Percentiles rank a stretch among this genome's conserved stretches.
Conservation (phyloP, 1,140 invertebrate species). For the Zaprionus nigranus region DNA sequence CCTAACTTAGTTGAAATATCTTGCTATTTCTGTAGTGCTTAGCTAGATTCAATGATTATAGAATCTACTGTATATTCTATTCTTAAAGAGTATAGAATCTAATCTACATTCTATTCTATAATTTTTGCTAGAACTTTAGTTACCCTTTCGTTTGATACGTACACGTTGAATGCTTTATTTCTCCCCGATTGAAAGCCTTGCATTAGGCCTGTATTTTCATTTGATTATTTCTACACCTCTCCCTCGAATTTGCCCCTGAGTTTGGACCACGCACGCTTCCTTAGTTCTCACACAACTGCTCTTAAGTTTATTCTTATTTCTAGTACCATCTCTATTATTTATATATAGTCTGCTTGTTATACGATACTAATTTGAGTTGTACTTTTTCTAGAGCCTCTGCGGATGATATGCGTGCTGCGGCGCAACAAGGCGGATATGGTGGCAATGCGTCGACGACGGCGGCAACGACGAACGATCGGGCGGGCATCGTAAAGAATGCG, state of each 20-base stretch:
- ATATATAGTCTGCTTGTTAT: not conserved
- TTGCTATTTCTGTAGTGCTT: conserved; percentile 8
- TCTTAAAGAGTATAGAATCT: no score
- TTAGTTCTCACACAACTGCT: not conserved
- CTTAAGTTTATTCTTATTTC: not conserved
- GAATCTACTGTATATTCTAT: no score
- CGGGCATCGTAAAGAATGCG: conserved; percentile 91
- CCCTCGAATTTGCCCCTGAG: not conserved
- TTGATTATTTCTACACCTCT: not conserved
- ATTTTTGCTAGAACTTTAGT: not conserved
- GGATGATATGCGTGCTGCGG: conserved; percentile 90
- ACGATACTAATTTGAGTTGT: not conserved
- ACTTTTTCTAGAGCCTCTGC: conserved; percentile 87
- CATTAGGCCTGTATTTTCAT: not conserved
- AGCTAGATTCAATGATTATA: not conserved
- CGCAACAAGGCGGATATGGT: conserved; percentile 81
- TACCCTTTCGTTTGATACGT: not conserved
- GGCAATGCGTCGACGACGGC: conserved; percentile 44
- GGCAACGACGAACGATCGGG: conserved; percentile 85
- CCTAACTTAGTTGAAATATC: conserved; percentile 15
- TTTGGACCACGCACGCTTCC: not conserved
- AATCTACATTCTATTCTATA: no score
- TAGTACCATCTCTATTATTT: not conserved
- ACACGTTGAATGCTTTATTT: not conserved
- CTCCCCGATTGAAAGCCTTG: not conserved